Percentiles rank a stretch among this genome's conserved stretches.
Conservation (phyloP, 53 echinoderm and acorn worm species). For the Arbacia lixula region DNA sequence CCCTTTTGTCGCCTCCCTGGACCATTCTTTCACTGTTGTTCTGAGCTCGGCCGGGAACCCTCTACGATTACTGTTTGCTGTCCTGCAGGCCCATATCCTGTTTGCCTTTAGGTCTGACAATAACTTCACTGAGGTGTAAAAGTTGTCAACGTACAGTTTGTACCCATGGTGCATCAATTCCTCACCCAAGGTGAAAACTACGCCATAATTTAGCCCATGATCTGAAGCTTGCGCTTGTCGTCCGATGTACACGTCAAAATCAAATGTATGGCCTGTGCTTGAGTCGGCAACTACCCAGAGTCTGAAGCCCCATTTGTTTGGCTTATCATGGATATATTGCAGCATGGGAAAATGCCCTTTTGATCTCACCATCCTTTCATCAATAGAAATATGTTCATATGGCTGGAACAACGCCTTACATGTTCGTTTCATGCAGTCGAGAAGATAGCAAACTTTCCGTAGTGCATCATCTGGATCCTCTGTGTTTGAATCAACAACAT, state of each 20-base stretch:
- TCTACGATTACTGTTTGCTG: background rate
- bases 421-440: constrained; percentile 9
- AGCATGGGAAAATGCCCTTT: background rate
- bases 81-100: background rate
- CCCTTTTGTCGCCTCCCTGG: background rate
- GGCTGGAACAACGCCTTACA: constrained; percentile 21
- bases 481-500: no score
- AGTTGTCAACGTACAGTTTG: background rate
- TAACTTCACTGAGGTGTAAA: background rate
- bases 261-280: constrained; percentile 3
- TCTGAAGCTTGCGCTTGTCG: background rate
- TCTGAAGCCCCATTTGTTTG: constrained; percentile 28
- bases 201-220: constrained; percentile 1
- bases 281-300: constrained; percentile 34
- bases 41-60: background rate
- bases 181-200: background rate
- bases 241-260: constrained; percentile 28
- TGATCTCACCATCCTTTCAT: constrained; percentile 34
- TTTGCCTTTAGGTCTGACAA: background rate
- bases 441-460: constrained; percentile 25
- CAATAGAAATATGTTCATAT: background rate
- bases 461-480: constrained; percentile 17
- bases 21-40: background rate
- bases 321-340: constrained; percentile 31
- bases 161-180: background rate